Percentiles rank a stretch among this genome's conserved stretches.
These are phyloP conservation scores for Papilio polyxenes DNA, from an alignment of 1,140 invertebrate genomes.

Conservation along the genomic window DNA sequence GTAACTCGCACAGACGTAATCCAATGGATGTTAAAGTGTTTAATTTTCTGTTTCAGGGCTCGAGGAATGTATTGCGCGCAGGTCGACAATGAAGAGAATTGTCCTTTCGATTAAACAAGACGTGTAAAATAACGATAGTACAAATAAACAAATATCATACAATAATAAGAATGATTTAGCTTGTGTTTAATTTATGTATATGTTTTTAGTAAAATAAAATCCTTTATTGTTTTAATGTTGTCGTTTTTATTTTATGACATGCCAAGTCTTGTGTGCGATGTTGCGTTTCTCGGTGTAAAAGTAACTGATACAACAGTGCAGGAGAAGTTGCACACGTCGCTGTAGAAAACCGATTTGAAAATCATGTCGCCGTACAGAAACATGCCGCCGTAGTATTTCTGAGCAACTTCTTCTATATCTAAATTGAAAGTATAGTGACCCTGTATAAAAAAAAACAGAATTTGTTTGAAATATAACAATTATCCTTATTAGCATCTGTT, in stretches of 20 bases:
- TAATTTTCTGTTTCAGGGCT: constrained; percentile 75
- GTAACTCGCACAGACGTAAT: no score
- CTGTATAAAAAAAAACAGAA: constrained; percentile 49
- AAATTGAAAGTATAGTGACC: constrained; percentile 53
- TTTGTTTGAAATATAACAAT: neutral
- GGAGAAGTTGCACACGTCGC: constrained; percentile 65
- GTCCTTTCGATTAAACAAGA: constrained; percentile 80
- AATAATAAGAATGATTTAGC: neutral
- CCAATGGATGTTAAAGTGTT: neutral
- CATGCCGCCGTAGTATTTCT: constrained; percentile 62
- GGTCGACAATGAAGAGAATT: constrained; percentile 81
- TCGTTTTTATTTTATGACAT: neutral
- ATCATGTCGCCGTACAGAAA: constrained; percentile 65
- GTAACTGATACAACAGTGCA: constrained; percentile 53
- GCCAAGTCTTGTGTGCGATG: neutral
- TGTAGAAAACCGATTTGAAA: constrained; percentile 61
- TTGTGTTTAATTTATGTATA: neutral
- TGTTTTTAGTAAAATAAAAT: neutral
- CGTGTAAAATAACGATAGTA: neutral
- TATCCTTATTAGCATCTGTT: neutral
- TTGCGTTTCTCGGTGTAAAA: constrained; percentile 53
- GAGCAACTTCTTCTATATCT: constrained; percentile 56
- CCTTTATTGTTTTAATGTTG: neutral
- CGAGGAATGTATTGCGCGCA: constrained; percentile 83
- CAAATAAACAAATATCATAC: neutral